Percentiles rank a stretch among this genome's conserved stretches.
Conservation (phyloP, 2,797 vertebrate genomes). For the Pempheris klunzingeri region DNA sequence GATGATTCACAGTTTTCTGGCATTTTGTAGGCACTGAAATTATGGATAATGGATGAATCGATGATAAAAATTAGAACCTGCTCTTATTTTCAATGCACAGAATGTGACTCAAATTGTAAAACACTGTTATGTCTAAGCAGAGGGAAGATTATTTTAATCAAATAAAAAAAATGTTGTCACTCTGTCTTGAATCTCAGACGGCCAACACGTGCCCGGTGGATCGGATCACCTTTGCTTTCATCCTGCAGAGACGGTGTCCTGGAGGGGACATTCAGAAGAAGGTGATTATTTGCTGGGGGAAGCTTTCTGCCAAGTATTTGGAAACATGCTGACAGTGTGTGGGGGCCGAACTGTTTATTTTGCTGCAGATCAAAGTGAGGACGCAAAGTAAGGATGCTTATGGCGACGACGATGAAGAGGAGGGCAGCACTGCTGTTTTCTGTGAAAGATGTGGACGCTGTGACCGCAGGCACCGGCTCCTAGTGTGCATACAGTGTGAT, state of each 20-base stretch:
- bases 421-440: slow-evolving; percentile 75
- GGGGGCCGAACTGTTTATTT: not conserved
- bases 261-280: slow-evolving; percentile 86
- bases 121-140: not conserved
- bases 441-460: slow-evolving; percentile 92
- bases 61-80: too few species aligned
- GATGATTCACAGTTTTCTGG: not conserved
- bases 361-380: slow-evolving; percentile 84
- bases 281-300: slow-evolving; percentile 61
- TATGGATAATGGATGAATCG: too few species aligned
- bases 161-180: too few species aligned
- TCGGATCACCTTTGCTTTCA: slow-evolving; percentile 85
- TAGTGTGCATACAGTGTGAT: slow-evolving; percentile 89
- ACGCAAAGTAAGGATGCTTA: slow-evolving; percentile 40
- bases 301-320: not conserved
- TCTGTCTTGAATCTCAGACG: slow-evolving; percentile 82
- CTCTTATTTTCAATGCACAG: not conserved
- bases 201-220: slow-evolving; percentile 92
- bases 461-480: slow-evolving; percentile 86
- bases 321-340: not conserved
- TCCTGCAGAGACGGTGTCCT: slow-evolving; percentile 83
- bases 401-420: slow-evolving; percentile 44
- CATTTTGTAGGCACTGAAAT: too few species aligned
- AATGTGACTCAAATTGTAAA: slow-evolving; percentile 3
- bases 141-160: too few species aligned